Conservation (phyloP, 2,888 invertebrate genomes). For the Eurytoma adleriae region DNA sequence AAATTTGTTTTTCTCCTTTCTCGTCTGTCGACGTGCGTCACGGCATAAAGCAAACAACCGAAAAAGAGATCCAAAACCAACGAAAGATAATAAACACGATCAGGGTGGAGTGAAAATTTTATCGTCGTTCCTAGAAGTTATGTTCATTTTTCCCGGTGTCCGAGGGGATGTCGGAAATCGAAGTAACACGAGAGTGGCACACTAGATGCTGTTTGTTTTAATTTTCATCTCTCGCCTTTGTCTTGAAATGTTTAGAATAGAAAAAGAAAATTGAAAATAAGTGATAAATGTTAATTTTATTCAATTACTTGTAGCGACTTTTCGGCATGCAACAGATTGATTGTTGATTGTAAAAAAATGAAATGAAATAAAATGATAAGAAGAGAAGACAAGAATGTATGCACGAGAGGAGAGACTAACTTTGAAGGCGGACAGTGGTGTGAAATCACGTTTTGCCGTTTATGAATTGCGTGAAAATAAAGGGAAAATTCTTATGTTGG, state of each 20-base stretch:
- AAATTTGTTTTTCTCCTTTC: slow-evolving; percentile 27
- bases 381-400: slow-evolving; percentile 42
- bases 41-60: slow-evolving; percentile 11
- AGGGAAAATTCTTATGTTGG: slow-evolving; percentile 55
- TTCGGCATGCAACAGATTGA: slow-evolving; percentile 38
- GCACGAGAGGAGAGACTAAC: slow-evolving; percentile 54
- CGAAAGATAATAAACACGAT: slow-evolving; percentile 4
- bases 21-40: slow-evolving; percentile 3
- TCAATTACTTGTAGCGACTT: slow-evolving; percentile 50
- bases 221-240: slow-evolving; percentile 42
- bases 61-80: slow-evolving; percentile 5
- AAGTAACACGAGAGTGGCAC: slow-evolving; percentile 26
- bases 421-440: slow-evolving; percentile 22
- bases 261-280: slow-evolving; percentile 38
- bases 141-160: slow-evolving; percentile 31
- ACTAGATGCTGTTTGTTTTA: slow-evolving; percentile 45
- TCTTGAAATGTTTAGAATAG: slow-evolving; percentile 48
- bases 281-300: slow-evolving; percentile 51
- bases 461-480: slow-evolving; percentile 57
- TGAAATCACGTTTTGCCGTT: slow-evolving; percentile 40
- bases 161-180: slow-evolving; percentile 15
- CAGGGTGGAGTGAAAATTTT: slow-evolving; percentile 17
- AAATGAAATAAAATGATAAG: slow-evolving; percentile 27
- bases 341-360: slow-evolving; percentile 55
- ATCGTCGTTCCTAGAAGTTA: slow-evolving; percentile 45